Percentiles rank a stretch among this genome's conserved stretches.
phyloP scores from a whole-genome alignment of 1,140 invertebrate species.

The Plodia interpunctella region DNA sequence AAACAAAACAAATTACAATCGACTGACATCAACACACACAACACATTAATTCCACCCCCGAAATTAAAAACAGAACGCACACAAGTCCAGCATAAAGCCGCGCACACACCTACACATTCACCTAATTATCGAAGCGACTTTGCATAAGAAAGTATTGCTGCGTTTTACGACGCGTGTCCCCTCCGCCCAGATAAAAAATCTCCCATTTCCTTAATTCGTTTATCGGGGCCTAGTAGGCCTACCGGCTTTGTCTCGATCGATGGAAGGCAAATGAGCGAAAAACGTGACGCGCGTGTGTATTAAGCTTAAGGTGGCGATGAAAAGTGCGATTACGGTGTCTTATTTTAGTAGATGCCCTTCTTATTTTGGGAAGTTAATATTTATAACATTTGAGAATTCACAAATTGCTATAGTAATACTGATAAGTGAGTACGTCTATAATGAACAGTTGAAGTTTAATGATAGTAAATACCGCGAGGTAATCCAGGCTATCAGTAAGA shows the following conservation, averaged over 20 bases:
- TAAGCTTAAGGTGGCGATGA: slow-evolving; percentile 57
- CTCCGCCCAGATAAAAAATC: slow-evolving; percentile 73
- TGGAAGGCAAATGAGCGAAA: slow-evolving; percentile 68
- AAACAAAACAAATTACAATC: slow-evolving; percentile 1
- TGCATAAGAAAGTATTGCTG: slow-evolving; percentile 75
- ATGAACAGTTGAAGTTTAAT: no score
- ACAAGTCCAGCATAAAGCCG: slow-evolving; percentile 25
- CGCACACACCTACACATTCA: slow-evolving; percentile 25
- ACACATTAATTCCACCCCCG: slow-evolving; percentile 20
- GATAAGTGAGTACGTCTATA: no score
- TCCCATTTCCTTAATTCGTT: slow-evolving; percentile 77
- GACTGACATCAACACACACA: slow-evolving; percentile 19
- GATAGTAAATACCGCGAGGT: no score
- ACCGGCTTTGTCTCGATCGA: slow-evolving; percentile 76
- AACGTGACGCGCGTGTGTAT: slow-evolving; percentile 69
- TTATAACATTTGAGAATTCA: neutral
- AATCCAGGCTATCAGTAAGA: no score
- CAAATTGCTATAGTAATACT: no score
- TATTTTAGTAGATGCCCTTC: neutral
- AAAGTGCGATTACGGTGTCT: slow-evolving; percentile 13
- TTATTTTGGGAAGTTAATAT: slow-evolving; percentile 3
- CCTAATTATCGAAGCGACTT: slow-evolving; percentile 67
- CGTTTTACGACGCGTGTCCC: slow-evolving; percentile 70
- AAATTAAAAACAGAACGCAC: slow-evolving; percentile 63
- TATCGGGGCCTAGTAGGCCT: slow-evolving; percentile 57